phyloP scores from a whole-genome alignment of 1,140 invertebrate genomes.

The Anastrepha ludens region DNA sequence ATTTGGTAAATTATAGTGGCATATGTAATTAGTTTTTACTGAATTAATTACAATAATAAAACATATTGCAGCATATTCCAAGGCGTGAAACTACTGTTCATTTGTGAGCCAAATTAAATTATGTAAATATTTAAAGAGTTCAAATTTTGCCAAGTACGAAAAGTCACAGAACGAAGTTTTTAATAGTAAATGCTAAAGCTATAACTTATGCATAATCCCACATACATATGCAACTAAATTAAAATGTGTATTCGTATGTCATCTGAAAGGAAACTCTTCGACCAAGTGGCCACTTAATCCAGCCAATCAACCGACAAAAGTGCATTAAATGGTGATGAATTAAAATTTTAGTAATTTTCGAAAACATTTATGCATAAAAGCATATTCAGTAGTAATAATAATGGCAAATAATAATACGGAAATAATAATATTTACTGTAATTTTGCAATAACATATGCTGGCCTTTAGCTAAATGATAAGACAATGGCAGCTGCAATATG shows the following conservation, averaged over 20 bases:
- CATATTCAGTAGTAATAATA: neutral
- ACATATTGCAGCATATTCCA: neutral
- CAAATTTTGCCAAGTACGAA: no score
- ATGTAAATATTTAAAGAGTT: neutral
- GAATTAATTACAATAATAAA: no score
- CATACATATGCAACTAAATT: neutral
- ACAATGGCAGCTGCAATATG: neutral
- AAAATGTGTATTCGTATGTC: neutral
- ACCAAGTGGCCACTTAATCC: constrained; percentile 26
- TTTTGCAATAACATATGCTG: constrained; percentile 21
- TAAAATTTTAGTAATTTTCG: neutral
- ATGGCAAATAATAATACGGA: neutral
- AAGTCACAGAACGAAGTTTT: neutral
- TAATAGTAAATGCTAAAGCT: neutral
- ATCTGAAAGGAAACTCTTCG: neutral
- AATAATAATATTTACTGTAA: constrained; percentile 22
- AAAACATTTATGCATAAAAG: neutral
- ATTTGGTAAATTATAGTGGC: no score
- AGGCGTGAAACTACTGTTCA: neutral
- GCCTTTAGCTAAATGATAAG: neutral
- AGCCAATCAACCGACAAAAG: constrained; percentile 10
- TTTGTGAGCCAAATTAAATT: neutral
- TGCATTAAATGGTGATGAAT: neutral
- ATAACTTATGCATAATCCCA: neutral
- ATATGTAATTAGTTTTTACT: no score